Conservation (phyloP, 2,113 vertebrate genomes). For the Esox niger region DNA sequence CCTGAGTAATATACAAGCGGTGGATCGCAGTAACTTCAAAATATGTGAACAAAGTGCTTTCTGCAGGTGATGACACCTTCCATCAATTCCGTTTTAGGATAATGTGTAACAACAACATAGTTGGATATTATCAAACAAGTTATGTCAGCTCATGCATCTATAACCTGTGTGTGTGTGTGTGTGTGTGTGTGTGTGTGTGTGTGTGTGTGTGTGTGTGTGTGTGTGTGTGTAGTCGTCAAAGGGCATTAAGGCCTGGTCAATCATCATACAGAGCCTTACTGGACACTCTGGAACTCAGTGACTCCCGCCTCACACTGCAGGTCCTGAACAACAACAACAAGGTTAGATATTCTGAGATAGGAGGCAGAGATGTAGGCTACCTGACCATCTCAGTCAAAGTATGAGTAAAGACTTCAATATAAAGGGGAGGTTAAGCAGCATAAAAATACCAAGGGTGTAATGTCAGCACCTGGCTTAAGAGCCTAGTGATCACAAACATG, state of each 20-base stretch:
- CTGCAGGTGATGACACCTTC: slow-evolving; percentile 69
- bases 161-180: not conserved
- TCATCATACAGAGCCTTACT: slow-evolving; percentile 75
- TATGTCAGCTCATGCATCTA: not conserved
- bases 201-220: slow-evolving; percentile 14
- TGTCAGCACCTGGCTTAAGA: too few species aligned
- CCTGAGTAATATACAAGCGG: slow-evolving; percentile 58
- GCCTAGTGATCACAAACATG: too few species aligned
- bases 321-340: slow-evolving; percentile 76
- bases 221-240: slow-evolving; percentile 66
- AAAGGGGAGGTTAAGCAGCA: too few species aligned
- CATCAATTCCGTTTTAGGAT: not conserved
- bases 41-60: slow-evolving; percentile 80
- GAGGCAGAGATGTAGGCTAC: too few species aligned
- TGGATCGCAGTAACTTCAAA: slow-evolving; percentile 83
- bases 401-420: too few species aligned
- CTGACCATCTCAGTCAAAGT: too few species aligned
- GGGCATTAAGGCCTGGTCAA: slow-evolving; percentile 66
- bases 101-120: not conserved
- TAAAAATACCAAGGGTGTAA: too few species aligned
- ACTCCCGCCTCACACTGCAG: slow-evolving; percentile 71
- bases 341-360: too few species aligned
- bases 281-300: slow-evolving; percentile 70
- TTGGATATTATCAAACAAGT: not conserved
- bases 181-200: not conserved